These are phyloP conservation scores for Agrilus planipennis DNA, from an alignment of 1,140 invertebrate genomes.

Conservation along the genomic window DNA sequence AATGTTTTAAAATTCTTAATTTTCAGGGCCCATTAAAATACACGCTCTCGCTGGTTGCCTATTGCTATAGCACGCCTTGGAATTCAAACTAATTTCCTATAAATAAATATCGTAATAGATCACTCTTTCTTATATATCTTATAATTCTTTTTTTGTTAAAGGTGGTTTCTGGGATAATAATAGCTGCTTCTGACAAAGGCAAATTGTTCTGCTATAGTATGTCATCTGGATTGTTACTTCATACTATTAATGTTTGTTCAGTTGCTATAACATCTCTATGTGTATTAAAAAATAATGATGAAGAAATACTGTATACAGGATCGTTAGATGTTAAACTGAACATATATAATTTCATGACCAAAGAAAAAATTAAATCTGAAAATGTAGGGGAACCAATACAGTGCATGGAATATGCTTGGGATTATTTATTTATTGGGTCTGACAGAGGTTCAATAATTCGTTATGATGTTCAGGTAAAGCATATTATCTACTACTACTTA, in stretches of 20 bases:
- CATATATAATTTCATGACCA: constrained; percentile 10
- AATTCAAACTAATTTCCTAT: too few relatives aligned
- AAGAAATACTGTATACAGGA: constrained; percentile 11
- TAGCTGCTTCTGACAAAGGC: constrained; percentile 16
- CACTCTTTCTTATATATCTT: too few relatives aligned
- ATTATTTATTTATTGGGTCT: constrained; percentile 39
- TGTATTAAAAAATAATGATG: constrained; percentile 2
- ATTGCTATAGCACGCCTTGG: too few relatives aligned
- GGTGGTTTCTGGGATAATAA: constrained; percentile 9
- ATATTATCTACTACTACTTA: too few relatives aligned
- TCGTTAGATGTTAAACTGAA: constrained; percentile 11
- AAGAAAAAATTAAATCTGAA: constrained; percentile 9
- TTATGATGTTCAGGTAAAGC: constrained; percentile 36
- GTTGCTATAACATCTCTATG: constrained; percentile 18
- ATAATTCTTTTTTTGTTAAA: too few relatives aligned
- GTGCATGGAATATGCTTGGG: constrained; percentile 42
- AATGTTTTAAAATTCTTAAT: too few relatives aligned
- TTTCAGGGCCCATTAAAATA: too few relatives aligned
- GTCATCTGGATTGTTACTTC: constrained; percentile 3
- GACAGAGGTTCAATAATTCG: constrained; percentile 38
- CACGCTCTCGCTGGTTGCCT: too few relatives aligned
- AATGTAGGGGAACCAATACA: constrained; percentile 34
- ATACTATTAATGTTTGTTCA: constrained; percentile 33
- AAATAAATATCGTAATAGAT: too few relatives aligned
- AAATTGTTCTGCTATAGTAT: constrained; percentile 13